Evolutionary conservation across 2,113 vertebrate species (phyloP).

Genomic region (Callionymus lyra): DNA sequence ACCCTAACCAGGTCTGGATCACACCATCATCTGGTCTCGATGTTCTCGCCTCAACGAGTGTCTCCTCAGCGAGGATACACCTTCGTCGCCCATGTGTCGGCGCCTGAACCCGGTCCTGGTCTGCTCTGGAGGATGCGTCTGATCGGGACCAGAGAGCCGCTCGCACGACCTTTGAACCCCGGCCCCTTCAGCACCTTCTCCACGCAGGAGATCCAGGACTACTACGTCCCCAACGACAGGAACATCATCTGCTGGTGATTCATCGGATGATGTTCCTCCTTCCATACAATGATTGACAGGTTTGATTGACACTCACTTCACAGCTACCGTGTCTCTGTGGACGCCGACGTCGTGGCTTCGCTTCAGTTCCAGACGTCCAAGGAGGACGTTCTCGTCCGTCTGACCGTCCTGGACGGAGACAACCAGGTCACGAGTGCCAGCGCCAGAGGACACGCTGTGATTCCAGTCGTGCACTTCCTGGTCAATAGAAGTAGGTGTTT

Average conservation of each 20-base stretch:
- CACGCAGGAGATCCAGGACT: slow-evolving; percentile 73
- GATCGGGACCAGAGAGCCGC: slow-evolving; percentile 64
- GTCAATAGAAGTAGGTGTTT: slow-evolving; percentile 50
- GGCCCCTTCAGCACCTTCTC: slow-evolving; percentile 60
- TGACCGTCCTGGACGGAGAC: slow-evolving; percentile 78
- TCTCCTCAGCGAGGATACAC: slow-evolving; percentile 78
- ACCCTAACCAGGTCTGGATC: slow-evolving; percentile 75
- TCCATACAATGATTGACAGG: no score
- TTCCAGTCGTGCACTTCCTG: slow-evolving; percentile 75
- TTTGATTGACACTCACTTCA: neutral
- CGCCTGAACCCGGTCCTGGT: slow-evolving; percentile 48
- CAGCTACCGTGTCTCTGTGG: slow-evolving; percentile 72
- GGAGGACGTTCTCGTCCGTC: slow-evolving; percentile 66
- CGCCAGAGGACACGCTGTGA: slow-evolving; percentile 75
- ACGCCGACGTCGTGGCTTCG: slow-evolving; percentile 59
- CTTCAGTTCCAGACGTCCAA: slow-evolving; percentile 78
- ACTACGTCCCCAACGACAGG: slow-evolving; percentile 79
- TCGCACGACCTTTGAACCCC: slow-evolving; percentile 62
- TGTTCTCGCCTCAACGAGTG: no score
- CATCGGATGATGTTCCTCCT: no score
- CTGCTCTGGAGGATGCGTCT: slow-evolving; percentile 77
- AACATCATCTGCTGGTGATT: slow-evolving; percentile 83
- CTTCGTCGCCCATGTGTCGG: slow-evolving; percentile 74
- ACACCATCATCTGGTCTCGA: neutral
- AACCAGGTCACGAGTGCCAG: slow-evolving; percentile 52